These are phyloP conservation scores for Euwallacea similis DNA, from an alignment of 1,140 invertebrate species.

Conservation along the genomic window DNA sequence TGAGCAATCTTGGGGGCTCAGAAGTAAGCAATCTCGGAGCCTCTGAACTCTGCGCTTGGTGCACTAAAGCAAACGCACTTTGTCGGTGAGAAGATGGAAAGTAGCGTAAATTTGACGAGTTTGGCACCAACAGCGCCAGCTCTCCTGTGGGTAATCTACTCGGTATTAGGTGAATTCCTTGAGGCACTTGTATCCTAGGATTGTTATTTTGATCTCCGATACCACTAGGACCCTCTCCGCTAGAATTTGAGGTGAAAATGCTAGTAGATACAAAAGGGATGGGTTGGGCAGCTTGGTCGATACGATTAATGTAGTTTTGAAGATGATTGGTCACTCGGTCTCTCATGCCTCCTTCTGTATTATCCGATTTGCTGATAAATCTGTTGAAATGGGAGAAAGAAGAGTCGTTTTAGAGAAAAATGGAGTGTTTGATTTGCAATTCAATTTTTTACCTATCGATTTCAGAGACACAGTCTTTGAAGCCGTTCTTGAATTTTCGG, in stretches of 20 bases:
- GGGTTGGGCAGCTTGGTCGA: conserved; percentile 49
- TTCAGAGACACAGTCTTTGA: conserved; percentile 84
- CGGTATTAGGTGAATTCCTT: conserved; percentile 65
- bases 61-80: conserved; percentile 51
- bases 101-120: conserved; percentile 48
- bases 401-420: too few relatives aligned
- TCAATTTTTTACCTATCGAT: conserved; percentile 65
- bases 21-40: not conserved
- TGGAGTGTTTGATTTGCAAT: too few relatives aligned
- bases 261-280: conserved; percentile 35
- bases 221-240: conserved; percentile 25
- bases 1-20: conserved; percentile 37
- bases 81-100: conserved; percentile 42
- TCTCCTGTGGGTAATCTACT: conserved; percentile 65
- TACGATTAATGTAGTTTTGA: conserved; percentile 52
- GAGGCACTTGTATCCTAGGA: conserved; percentile 51
- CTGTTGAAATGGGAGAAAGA: not conserved
- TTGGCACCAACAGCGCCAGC: conserved; percentile 64
- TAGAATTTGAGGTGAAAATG: conserved; percentile 24
- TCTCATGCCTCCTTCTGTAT: conserved; percentile 68
- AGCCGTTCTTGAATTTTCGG: conserved; percentile 86
- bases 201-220: conserved; percentile 48
- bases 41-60: conserved; percentile 1
- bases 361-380: conserved; percentile 57
- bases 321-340: conserved; percentile 73